Evolutionary conservation across 2,888 invertebrate species (phyloP).

Genomic region (Lamellibrachia satsuma): DNA sequence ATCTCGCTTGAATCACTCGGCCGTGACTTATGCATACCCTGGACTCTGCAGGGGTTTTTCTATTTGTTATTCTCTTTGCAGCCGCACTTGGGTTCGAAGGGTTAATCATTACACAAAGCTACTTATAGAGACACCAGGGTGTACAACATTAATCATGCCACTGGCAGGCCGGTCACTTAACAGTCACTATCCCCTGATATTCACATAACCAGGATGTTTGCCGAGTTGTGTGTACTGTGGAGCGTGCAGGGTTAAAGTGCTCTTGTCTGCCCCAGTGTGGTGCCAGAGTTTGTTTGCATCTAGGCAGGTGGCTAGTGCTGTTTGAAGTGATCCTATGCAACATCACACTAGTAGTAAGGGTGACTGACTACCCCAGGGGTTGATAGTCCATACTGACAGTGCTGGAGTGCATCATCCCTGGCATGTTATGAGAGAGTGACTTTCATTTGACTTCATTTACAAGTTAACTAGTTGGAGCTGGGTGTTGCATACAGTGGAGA

Average conservation of each 20-base stretch:
- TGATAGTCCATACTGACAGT: not conserved
- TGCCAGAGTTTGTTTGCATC: conserved; percentile 13
- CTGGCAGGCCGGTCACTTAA: not conserved
- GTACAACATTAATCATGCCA: not conserved
- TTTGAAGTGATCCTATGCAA: conserved; percentile 4
- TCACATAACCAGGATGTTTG: not conserved
- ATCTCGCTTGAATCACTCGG: not conserved
- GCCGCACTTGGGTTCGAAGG: not conserved
- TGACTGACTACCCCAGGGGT: not conserved
- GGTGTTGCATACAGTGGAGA: not conserved
- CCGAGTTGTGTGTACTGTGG: not conserved
- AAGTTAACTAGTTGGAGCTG: not conserved
- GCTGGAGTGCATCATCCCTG: not conserved
- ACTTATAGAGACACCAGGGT: not conserved
- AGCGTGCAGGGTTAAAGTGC: not conserved
- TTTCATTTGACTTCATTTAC: not conserved
- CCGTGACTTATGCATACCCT: not conserved
- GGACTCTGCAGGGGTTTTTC: not conserved
- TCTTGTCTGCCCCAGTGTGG: not conserved
- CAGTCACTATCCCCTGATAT: not conserved
- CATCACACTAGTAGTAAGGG: not conserved
- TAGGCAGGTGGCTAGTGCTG: not conserved
- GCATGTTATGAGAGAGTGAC: not conserved
- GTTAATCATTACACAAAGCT: conserved; percentile 8
- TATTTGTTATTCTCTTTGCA: not conserved